phyloP scores from a whole-genome alignment of 92 coral and sea anemone species.

The Paramuricea clavata region DNA sequence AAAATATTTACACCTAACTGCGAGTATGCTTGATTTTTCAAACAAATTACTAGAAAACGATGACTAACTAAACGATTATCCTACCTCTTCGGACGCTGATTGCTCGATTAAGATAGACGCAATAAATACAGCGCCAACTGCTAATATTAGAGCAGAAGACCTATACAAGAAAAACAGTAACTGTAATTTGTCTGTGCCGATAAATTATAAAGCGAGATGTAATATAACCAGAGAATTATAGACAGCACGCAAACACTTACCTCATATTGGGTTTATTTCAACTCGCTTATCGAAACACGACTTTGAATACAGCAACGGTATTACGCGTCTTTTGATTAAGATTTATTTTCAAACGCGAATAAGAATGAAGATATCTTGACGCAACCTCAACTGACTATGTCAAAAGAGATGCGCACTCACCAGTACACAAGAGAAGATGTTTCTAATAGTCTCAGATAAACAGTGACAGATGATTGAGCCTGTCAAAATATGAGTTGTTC shows the following conservation, averaged over 20 bases:
- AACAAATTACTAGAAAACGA: slow-evolving; percentile 36
- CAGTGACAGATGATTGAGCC: slow-evolving; percentile 54
- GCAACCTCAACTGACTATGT: slow-evolving; percentile 32
- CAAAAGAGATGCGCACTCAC: slow-evolving; percentile 41
- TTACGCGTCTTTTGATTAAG: background rate
- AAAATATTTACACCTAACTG: slow-evolving; percentile 3
- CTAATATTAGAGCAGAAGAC: slow-evolving; percentile 26
- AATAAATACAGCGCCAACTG: slow-evolving; percentile 46
- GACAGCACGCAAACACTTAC: slow-evolving; percentile 16
- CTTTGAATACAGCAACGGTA: background rate
- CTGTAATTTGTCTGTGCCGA: background rate
- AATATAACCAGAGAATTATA: background rate
- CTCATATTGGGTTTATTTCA: slow-evolving; percentile 32
- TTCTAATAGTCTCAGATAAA: slow-evolving; percentile 46
- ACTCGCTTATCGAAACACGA: slow-evolving; percentile 3
- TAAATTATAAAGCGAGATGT: background rate
- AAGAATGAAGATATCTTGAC: background rate
- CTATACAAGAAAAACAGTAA: slow-evolving; percentile 8
- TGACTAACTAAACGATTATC: slow-evolving; percentile 32
- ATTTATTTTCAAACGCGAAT: background rate
- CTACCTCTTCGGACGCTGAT: slow-evolving; percentile 43
- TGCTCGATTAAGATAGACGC: slow-evolving; percentile 25
- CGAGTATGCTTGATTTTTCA: slow-evolving; percentile 15
- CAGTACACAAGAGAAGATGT: slow-evolving; percentile 47
- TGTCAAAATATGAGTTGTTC: slow-evolving; percentile 53